Percentiles rank a stretch among this genome's conserved stretches.
Conservation (phyloP, 1,140 invertebrate species). For the Pemphigus obesinymphae region DNA sequence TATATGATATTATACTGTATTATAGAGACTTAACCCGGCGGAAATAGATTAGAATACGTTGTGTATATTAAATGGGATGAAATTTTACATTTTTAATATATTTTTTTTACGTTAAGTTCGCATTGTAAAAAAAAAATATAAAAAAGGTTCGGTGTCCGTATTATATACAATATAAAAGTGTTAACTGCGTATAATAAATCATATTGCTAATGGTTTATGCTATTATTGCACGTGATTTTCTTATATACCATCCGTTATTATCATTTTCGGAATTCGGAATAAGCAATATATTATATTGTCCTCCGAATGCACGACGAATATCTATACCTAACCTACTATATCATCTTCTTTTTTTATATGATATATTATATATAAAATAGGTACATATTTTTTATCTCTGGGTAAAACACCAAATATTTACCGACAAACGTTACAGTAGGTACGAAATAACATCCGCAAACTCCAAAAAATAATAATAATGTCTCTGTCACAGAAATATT, state of each 20-base stretch:
- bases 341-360: too few relatives aligned
- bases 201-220: conserved; percentile 11
- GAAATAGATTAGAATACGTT: not conserved
- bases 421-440: not conserved
- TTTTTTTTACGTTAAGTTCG: too few relatives aligned
- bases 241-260: not conserved
- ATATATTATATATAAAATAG: too few relatives aligned
- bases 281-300: not conserved
- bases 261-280: not conserved
- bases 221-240: conserved; percentile 3
- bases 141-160: not conserved
- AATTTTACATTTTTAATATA: too few relatives aligned
- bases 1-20: too few relatives aligned
- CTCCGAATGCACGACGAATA: not conserved
- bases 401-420: not conserved
- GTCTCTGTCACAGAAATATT: not conserved
- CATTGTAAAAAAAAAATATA: too few relatives aligned
- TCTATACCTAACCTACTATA: not conserved
- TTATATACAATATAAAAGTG: not conserved
- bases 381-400: not conserved
- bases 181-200: not conserved
- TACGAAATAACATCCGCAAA: not conserved
- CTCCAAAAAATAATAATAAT: not conserved
- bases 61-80: too few relatives aligned
- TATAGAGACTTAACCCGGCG: not conserved